phyloP scores from a whole-genome alignment of 2,888 invertebrate species.

The Acrobasis repandana region DNA sequence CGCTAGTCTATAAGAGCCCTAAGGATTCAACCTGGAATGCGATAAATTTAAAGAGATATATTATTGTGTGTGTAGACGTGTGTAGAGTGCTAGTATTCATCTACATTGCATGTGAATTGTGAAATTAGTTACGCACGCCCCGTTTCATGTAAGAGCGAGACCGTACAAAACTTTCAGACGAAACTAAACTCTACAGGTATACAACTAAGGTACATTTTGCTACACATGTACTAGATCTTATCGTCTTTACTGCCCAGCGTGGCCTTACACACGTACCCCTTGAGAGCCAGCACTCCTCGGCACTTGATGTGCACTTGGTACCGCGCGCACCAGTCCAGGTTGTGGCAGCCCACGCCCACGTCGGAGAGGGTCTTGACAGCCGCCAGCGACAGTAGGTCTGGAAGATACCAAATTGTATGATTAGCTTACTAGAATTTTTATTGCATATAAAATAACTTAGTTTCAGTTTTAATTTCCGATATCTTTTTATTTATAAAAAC shows the following conservation, averaged over 20 bases:
- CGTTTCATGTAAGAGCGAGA: too few species aligned
- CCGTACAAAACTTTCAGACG: background rate
- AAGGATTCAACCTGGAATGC: too few species aligned
- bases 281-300: slow-evolving; percentile 94
- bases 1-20: too few species aligned
- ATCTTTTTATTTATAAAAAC: too few species aligned
- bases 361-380: slow-evolving; percentile 82
- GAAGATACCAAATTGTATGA: slow-evolving; percentile 25
- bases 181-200: background rate
- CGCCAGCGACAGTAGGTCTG: slow-evolving; percentile 74
- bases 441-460: too few species aligned
- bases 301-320: slow-evolving; percentile 96
- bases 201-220: background rate
- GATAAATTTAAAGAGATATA: too few species aligned
- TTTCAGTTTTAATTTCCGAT: too few species aligned
- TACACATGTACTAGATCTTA: background rate
- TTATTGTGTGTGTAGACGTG: too few species aligned
- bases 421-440: too few species aligned
- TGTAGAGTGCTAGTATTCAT: too few species aligned
- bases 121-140: too few species aligned
- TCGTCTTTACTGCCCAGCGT: slow-evolving; percentile 51
- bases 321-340: slow-evolving; percentile 90
- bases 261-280: slow-evolving; percentile 90
- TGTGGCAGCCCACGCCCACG: slow-evolving; percentile 63
- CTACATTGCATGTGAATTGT: too few species aligned